Evolutionary conservation across 2,888 invertebrate species (phyloP), one percentile per base, ranked within the genome.

Genomic region (Elegia similella): DNA sequence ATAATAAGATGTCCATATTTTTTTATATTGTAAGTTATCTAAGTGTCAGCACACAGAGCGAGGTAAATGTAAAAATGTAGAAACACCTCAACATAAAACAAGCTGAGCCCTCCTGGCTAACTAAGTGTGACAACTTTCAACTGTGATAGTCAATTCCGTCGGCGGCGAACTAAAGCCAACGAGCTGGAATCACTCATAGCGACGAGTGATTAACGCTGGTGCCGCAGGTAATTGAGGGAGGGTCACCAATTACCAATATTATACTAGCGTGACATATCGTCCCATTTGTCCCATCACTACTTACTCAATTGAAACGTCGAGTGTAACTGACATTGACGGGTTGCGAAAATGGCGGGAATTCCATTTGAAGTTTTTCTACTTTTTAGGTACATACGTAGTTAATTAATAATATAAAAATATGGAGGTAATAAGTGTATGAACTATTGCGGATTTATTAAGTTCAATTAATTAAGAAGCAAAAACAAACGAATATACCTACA

Each of bases 131-230:
- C 57, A 53, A 58, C 54, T 60, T 57, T 60, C 60, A 59, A 23
- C 57, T 56, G 59, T 59, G 47, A 55, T 55, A 47, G 44, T 17
- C 47, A 53, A 42, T 42, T 62, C 66, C 63, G 68, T 16, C 66
- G 64, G 68, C 42, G 23, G 38, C 38, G 55, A 55, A 59, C 70
- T 70, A 73, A 72, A 73, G 75, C 75, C 73, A 73, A 73, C 66
- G 72, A 70, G 67, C 59, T 57, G 55, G 62, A 66, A 67, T 72
- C 68, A 69, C 63, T 68, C 66, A 66, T 43, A 62, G 62, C 65
- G 59, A 56, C 56, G 61, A 60, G 65, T 57, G 66, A 60, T 70
- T 69, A 64, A 61, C 62, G 42, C 60, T 38, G 59, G 52, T 55
- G 52, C n/a, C 29, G 12, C 56, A 62, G 59, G 59, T 62, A 59